Evolutionary conservation across 1,140 invertebrate genomes (phyloP).

Genomic region (Notospermus geniculatus): DNA sequence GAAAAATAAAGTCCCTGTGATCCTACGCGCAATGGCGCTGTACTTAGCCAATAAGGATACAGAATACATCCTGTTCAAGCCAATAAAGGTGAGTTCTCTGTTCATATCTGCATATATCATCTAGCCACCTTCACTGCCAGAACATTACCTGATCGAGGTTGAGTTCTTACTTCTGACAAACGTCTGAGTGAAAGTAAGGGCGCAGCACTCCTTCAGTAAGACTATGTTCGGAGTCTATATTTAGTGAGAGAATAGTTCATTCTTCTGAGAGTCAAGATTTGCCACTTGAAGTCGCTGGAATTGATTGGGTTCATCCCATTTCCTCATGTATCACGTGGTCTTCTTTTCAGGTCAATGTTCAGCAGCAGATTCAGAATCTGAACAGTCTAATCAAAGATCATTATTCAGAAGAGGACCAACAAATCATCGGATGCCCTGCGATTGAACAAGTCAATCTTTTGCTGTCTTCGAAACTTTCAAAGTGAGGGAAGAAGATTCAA

Average conservation of each 20-base stretch:
- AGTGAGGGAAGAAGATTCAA: too few species aligned
- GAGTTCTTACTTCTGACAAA: too few species aligned
- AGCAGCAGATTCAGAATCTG: slow-evolving; percentile 79
- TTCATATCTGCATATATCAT: neutral
- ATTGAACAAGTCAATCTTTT: slow-evolving; percentile 75
- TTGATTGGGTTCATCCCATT: too few species aligned
- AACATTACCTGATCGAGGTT: too few species aligned
- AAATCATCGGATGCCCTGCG: slow-evolving; percentile 82
- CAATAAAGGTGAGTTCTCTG: slow-evolving; percentile 70
- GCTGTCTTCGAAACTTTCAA: neutral
- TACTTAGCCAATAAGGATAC: slow-evolving; percentile 96
- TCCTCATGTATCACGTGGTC: slow-evolving; percentile 6
- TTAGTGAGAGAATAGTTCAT: too few species aligned
- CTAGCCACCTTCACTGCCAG: too few species aligned
- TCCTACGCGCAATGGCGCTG: slow-evolving; percentile 87
- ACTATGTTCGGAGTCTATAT: too few species aligned
- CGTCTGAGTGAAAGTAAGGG: too few species aligned
- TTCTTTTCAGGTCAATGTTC: slow-evolving; percentile 76
- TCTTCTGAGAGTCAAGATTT: too few species aligned
- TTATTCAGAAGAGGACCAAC: slow-evolving; percentile 76
- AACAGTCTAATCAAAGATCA: slow-evolving; percentile 71
- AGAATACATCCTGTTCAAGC: slow-evolving; percentile 91
- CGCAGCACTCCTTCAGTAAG: too few species aligned
- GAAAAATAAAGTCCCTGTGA: slow-evolving; percentile 72
- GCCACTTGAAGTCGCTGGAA: too few species aligned